Conservation (phyloP, 2,888 invertebrate species). For the Ormia ochracea region DNA sequence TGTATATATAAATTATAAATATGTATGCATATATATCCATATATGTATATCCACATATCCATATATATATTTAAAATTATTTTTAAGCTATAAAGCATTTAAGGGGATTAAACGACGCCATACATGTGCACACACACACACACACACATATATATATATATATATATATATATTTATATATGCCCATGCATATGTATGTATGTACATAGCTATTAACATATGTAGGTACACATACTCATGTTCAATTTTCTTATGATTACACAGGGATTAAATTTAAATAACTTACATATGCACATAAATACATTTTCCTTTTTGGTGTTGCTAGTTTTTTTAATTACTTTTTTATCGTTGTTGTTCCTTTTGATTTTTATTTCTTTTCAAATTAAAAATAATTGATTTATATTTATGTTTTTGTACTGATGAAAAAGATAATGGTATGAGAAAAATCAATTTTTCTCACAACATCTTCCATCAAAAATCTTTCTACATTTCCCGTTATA, state of each 20-base stretch:
- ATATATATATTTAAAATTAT: neutral
- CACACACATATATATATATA: neutral
- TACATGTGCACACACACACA: neutral
- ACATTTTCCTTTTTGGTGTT: conserved; percentile 19
- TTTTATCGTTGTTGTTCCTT: conserved; percentile 16
- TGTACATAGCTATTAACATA: conserved; percentile 7
- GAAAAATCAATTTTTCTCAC: conserved; percentile 59
- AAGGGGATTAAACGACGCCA: neutral
- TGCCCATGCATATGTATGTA: neutral
- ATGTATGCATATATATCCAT: neutral
- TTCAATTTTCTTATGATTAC: no score
- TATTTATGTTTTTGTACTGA: conserved; percentile 18
- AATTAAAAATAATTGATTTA: conserved; percentile 18
- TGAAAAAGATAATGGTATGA: conserved; percentile 25
- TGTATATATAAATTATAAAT: neutral
- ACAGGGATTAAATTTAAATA: no score
- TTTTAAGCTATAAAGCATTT: neutral
- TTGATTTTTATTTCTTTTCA: neutral
- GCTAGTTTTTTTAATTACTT: conserved; percentile 16
- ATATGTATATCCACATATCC: neutral
- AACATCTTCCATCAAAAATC: conserved; percentile 23
- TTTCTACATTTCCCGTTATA: neutral
- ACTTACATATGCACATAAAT: conserved; percentile 1
- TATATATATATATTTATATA: neutral
- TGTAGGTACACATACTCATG: no score